phyloP scores from a whole-genome alignment of 2,888 invertebrate genomes.

The Calliopum simillimum region DNA sequence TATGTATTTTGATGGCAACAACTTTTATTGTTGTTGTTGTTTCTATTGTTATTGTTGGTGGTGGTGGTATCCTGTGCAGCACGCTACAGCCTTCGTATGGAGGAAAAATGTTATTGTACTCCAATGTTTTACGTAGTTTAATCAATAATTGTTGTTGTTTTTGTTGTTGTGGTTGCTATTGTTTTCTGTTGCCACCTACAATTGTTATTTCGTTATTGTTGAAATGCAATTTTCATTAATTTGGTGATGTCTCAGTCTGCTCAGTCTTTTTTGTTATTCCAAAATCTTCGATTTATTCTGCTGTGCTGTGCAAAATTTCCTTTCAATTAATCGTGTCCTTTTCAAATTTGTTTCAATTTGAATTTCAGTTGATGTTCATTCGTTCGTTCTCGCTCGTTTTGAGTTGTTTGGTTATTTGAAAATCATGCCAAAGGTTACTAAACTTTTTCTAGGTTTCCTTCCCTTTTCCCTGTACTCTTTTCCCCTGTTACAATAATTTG shows the following conservation, averaged over 20 bases:
- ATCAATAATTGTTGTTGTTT: conserved; percentile 50
- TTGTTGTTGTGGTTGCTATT: conserved; percentile 12
- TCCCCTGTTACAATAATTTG: no score
- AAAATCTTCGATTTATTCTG: neutral
- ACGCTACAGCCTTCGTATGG: neutral
- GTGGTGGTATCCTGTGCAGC: conserved; percentile 16
- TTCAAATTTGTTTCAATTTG: conserved; percentile 1
- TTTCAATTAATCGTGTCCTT: conserved; percentile 1
- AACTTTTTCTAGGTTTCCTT: conserved; percentile 50
- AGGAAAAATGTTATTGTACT: no score
- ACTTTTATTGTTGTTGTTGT: no score
- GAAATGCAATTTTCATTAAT: neutral
- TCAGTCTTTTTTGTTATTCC: no score
- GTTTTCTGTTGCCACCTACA: neutral
- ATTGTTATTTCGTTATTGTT: conserved; percentile 17
- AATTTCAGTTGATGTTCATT: conserved; percentile 16
- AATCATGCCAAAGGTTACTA: conserved; percentile 55
- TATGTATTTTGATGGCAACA: no score
- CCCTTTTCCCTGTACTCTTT: no score
- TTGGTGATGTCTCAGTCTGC: neutral
- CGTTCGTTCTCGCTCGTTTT: neutral
- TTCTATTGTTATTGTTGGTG: neutral
- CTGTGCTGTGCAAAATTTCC: neutral
- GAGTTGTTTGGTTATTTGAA: conserved; percentile 32
- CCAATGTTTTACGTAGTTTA: conserved; percentile 47